phyloP scores from a whole-genome alignment of 2,797 vertebrate genomes.

The Loris lydekkerianus region DNA sequence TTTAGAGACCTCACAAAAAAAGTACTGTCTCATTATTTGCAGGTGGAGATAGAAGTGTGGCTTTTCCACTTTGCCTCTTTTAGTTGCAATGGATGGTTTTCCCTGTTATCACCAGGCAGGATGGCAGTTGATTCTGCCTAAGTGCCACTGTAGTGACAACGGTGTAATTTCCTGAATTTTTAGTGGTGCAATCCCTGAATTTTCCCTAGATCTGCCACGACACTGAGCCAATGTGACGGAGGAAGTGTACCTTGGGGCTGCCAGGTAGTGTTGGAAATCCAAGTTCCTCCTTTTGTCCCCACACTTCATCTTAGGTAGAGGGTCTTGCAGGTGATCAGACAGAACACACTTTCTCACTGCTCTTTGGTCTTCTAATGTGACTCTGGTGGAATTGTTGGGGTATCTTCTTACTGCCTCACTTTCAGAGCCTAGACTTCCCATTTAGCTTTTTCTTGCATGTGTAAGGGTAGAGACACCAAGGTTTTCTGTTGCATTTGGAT shows the following conservation, averaged over 20 bases:
- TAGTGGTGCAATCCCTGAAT: background rate
- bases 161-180: no score
- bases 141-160: no score
- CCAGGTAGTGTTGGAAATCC: no score
- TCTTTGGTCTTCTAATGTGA: background rate
- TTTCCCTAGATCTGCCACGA: background rate
- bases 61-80: background rate
- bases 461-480: background rate
- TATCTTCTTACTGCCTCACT: background rate
- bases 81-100: no score
- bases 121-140: no score
- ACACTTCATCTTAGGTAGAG: background rate
- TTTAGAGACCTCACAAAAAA: background rate
- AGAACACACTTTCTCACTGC: background rate
- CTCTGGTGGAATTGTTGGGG: background rate
- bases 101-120: background rate
- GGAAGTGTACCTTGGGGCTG: no score
- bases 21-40: background rate
- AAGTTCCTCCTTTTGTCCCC: background rate
- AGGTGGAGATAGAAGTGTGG: background rate
- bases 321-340: background rate
- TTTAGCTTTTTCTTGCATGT: background rate
- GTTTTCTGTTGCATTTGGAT: background rate
- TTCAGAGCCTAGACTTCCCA: background rate
- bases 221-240: background rate